Conservation (phyloP, 2,888 invertebrate genomes). For the Colostygia pectinataria region DNA sequence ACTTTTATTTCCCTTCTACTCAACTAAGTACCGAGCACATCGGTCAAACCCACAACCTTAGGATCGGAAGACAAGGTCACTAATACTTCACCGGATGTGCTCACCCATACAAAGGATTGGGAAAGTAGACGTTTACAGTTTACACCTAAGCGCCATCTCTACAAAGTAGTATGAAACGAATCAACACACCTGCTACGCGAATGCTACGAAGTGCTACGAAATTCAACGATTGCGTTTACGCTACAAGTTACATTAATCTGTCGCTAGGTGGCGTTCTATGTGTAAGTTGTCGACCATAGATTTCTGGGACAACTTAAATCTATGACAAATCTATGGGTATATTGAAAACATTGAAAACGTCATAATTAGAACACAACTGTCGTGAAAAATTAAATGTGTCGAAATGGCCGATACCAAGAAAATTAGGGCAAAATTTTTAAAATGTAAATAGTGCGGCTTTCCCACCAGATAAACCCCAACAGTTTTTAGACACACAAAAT, state of each 20-base stretch:
- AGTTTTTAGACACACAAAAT: constrained; percentile 28
- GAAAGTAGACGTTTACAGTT: too few species aligned
- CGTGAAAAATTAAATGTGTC: constrained; percentile 26
- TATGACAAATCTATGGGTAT: too few species aligned
- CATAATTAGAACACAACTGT: constrained; percentile 36
- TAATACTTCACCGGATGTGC: too few species aligned
- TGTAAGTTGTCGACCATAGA: background rate
- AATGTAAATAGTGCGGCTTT: constrained; percentile 48
- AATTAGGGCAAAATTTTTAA: constrained; percentile 38
- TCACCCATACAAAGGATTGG: too few species aligned
- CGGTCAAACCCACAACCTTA: too few species aligned
- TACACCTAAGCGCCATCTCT: constrained; percentile 23
- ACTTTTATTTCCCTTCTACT: too few species aligned
- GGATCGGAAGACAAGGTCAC: too few species aligned
- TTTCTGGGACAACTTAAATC: too few species aligned
- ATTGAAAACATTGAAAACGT: constrained; percentile 22
- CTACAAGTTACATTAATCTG: constrained; percentile 4
- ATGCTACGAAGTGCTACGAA: constrained; percentile 9
- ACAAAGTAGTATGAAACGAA: background rate
- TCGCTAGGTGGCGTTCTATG: constrained; percentile 34
- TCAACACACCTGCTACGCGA: background rate
- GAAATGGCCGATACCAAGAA: constrained; percentile 47
- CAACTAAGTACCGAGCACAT: too few species aligned
- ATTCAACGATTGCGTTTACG: background rate
- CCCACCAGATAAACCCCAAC: constrained; percentile 25